Evolutionary conservation across 1,140 invertebrate genomes (phyloP), one percentile per base, ranked within the genome.

Genomic region (Amyelois transitella): DNA sequence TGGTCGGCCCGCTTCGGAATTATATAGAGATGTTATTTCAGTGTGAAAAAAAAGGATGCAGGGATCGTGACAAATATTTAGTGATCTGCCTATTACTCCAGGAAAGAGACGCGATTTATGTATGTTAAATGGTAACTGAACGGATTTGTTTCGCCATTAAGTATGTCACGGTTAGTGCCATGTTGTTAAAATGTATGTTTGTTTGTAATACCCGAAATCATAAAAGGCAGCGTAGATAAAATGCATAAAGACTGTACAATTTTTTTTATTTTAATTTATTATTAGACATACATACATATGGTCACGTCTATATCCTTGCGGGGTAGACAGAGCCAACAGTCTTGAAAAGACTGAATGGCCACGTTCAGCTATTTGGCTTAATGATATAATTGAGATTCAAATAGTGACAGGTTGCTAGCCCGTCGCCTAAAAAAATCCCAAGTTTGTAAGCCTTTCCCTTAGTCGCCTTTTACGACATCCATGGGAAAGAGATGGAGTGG

Each of bases 1-100:
- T 83, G 80, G 70, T 58, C 62, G 53, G 65, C 64, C 69, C 64
- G 60, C 5, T 54, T 38, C 24, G 45, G 56, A 62, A 65, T 24
- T 60, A 6, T 64, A 66, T 66, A 51, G 77, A 76, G 75, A 22
- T 65, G 74, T 8, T 59, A 18, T 20, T 51, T 57, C 60, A 50
- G n/a, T 21, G 1, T 12, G 8, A 0, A 20, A 20, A 8, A 1
- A 19, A 20, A 2, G 19, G 19, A 2, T 6, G 14, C 14, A 43
- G 4, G 12, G 10, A n/a, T 43, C 38, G 12, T 43, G 4, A 17
- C n/a, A 17, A 43, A 12, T 43, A n/a, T 43, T 6, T 3, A 43
- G 14, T 4, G 2, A 2, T 4, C 10, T 4, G 10, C n/a, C 10
- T 6, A 43, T 43, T 6, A n/a, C 4, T 4, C 2, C 38, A 6